Evolutionary conservation across 2,113 vertebrate genomes (phyloP), one percentile per base, ranked within the genome.

Genomic region (Neomonachus schauinslandi): DNA sequence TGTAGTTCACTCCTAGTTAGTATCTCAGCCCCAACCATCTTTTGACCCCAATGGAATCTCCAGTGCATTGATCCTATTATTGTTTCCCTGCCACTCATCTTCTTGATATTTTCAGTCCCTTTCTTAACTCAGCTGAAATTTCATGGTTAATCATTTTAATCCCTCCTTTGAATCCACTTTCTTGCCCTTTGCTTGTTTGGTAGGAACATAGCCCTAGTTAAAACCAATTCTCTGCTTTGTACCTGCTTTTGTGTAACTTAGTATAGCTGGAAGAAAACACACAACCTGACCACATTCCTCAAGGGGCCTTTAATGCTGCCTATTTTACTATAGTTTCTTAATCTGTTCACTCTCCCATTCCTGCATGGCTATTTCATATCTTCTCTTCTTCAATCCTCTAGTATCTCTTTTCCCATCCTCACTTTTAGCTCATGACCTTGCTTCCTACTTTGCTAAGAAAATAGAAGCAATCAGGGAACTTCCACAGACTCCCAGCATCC

Each of bases 101-200:
- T 74, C 55, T 87, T 95, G 72, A 36, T 93, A 18, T 91, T 87
- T 87, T 89, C 9, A 49, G 39, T 93, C n/a, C 36, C 65, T 92
- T 89, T 86, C 74, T 67, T 67, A 42, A 67, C 39, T 80, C 49
- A 28, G 2, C 39, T 80, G 93, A 77, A 89, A 94, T 63, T 91
- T 49, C 21, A 31, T 31, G 57, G 21, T 67, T 77, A 71, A 19
- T 93, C 39, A 31, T 61, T 90, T 89, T 69, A 57, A 80, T 39
- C 36, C 51, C 39, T 91, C 69, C n/a, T 80, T 93, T 88, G 80
- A 24, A 91, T 88, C 49, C 2, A 2, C 10, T 74, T 63, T n/a
- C 82, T 69, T 67, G 74, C 10, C 79, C 39, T 94, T 91, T 61
- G n/a, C 59, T 92, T 79, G 71, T 77, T 85, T 84, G 46, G 28